Conservation (phyloP, 2,797 vertebrate species). For the Artibeus jamaicensis region DNA sequence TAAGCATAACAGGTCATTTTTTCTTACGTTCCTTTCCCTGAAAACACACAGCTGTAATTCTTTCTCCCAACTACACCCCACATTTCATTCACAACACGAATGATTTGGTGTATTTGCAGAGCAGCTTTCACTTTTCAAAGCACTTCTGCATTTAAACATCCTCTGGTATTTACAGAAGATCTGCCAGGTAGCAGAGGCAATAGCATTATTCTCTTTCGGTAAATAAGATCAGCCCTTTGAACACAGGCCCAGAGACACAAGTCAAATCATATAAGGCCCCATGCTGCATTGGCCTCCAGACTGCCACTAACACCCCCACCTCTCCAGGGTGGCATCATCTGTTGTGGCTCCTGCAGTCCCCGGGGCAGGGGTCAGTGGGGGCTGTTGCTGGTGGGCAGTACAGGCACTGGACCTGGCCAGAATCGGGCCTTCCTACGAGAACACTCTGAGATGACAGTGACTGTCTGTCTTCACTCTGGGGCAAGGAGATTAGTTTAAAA, state of each 20-base stretch:
- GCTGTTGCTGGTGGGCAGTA: background rate
- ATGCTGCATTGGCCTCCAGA: rapidly evolving
- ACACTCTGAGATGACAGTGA: background rate
- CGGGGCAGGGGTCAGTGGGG: rapidly evolving
- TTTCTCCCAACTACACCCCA: background rate
- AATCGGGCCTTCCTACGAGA: background rate
- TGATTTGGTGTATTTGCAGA: background rate
- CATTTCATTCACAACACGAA: background rate
- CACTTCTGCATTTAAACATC: background rate
- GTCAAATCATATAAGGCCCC: background rate
- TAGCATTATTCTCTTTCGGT: background rate
- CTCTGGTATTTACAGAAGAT: background rate
- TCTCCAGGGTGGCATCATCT: background rate
- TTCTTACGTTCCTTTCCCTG: background rate
- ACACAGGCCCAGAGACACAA: background rate
- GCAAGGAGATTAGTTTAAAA: background rate
- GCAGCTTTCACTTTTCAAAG: background rate
- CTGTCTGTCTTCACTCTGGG: background rate
- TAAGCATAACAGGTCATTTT: background rate
- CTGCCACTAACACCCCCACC: background rate
- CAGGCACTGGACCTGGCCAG: background rate
- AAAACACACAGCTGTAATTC: background rate
- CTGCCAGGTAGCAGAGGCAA: background rate
- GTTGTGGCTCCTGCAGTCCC: background rate
- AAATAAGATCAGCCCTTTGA: background rate